Evolutionary conservation across 2,797 vertebrate genomes (phyloP), one percentile per base, ranked within the genome.

Genomic region (Gambelia wislizenii): DNA sequence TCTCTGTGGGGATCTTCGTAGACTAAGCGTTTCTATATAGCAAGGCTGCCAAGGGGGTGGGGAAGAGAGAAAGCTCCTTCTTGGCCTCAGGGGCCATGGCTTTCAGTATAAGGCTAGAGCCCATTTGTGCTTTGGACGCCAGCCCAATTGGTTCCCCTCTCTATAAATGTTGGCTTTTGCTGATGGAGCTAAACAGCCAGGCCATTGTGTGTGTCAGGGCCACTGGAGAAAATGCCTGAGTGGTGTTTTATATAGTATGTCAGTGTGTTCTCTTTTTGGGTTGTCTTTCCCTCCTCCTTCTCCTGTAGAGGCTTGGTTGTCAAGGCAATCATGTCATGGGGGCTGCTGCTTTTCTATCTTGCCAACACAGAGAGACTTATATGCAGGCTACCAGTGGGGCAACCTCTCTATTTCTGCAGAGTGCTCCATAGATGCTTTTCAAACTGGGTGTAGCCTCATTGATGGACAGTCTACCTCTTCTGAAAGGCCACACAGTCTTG

Each of bases 201-300:
- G 10, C 85, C 95, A 93, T 95, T 97, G 96, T 97, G 91, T 88
- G 16, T 61, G 56, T 81, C 39, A 76, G 3, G 87, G 86, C 80
- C 8, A 16, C 86, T 6, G 52, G 69, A 1, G 59, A 89, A 86
- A 93, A 87, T 52, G 44, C 27, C 88, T 12, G 83, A 82, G 86
- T 74, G 64, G 77, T 88, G 25, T 27, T 89, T 89, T 86, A 79
- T 89, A 86, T 86, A 89, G 87, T 87, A 87, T 83, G 14, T 44
- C 12, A 77, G 1, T 20, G 83, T 90, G 95, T 33, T 61, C 81
- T 77, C 85, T 86, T 81, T 87, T 92, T 0, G 0, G 90, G 84
- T 80, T 36, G 83, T 7, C 0, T 91, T 54, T 70, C 39, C 72
- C 76, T 47, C 12, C 87, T 69, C 54, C 49, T 22, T n/a, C 36